Conservation (phyloP, 2,797 vertebrate species). For the Sebastes nivosus region DNA sequence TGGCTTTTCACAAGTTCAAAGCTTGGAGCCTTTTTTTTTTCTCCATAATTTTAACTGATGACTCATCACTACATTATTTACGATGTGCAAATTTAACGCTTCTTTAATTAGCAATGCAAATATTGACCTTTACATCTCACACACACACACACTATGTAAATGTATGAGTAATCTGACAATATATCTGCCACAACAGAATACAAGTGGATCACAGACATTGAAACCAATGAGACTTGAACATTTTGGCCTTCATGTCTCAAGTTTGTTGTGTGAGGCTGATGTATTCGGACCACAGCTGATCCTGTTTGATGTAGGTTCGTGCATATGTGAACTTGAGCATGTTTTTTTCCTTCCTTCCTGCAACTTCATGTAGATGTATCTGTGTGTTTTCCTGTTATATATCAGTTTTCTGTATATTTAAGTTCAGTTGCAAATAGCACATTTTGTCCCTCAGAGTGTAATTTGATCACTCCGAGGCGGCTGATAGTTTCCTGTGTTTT, state of each 20-base stretch:
- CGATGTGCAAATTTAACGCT: not conserved
- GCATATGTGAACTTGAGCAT: not conserved
- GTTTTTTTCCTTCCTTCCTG: too few relatives aligned
- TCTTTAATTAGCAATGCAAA: not conserved
- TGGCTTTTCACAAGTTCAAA: too few relatives aligned
- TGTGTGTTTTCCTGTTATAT: not conserved
- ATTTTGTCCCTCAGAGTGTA: not conserved
- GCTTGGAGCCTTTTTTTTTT: too few relatives aligned
- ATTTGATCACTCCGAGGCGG: not conserved
- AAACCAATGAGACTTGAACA: too few relatives aligned
- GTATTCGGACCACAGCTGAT: too few relatives aligned
- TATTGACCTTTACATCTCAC: not conserved
- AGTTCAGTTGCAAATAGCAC: not conserved
- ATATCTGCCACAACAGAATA: not conserved
- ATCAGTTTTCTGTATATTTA: not conserved
- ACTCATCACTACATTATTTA: not conserved
- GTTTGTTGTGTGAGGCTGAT: too few relatives aligned
- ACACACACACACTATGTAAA: not conserved
- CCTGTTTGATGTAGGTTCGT: not conserved
- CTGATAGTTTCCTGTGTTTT: conserved; percentile 12
- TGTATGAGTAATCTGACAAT: not conserved
- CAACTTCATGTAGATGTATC: not conserved
- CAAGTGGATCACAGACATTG: not conserved
- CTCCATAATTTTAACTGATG: too few relatives aligned
- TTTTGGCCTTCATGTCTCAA: too few relatives aligned